Percentiles rank a stretch among this genome's conserved stretches.
Evolutionary conservation across 2,797 vertebrate species (phyloP).

Genomic region (Sebastes nivosus): DNA sequence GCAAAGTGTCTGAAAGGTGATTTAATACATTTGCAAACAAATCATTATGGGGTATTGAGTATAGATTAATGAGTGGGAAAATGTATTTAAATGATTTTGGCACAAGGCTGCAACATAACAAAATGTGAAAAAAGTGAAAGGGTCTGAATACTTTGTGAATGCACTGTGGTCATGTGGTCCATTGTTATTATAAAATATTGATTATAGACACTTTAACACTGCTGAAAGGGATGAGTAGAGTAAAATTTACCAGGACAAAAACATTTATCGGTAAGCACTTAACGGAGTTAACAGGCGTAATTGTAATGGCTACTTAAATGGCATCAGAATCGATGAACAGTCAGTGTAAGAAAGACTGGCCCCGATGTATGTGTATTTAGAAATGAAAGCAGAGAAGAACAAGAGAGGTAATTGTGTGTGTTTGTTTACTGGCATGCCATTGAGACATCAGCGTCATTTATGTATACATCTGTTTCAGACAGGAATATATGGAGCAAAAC

Average conservation of each 20-base stretch:
- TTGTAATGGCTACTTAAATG: constrained; percentile 12
- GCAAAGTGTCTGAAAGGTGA: not conserved
- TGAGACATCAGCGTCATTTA: not conserved
- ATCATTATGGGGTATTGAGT: not conserved
- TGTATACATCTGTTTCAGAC: not conserved
- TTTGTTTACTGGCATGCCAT: not conserved
- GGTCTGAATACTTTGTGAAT: not conserved
- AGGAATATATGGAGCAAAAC: not conserved
- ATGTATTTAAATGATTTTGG: not conserved
- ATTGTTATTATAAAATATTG: not conserved
- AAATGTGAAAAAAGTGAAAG: not conserved
- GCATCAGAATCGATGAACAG: not conserved
- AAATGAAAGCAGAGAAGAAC: not conserved
- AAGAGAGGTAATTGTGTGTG: not conserved
- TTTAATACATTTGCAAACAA: not conserved
- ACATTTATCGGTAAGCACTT: not conserved
- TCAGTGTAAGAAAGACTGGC: not conserved
- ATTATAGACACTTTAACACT: not conserved
- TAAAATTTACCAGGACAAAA: not conserved
- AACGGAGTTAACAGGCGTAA: not conserved
- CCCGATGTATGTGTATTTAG: not conserved
- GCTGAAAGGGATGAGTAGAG: not conserved
- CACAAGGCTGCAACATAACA: not conserved
- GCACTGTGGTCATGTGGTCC: not conserved
- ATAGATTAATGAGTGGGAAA: not conserved